Percentiles rank a stretch among this genome's conserved stretches.
Evolutionary conservation across 2,797 vertebrate genomes (phyloP).

Genomic region (Hoplostethus atlanticus): DNA sequence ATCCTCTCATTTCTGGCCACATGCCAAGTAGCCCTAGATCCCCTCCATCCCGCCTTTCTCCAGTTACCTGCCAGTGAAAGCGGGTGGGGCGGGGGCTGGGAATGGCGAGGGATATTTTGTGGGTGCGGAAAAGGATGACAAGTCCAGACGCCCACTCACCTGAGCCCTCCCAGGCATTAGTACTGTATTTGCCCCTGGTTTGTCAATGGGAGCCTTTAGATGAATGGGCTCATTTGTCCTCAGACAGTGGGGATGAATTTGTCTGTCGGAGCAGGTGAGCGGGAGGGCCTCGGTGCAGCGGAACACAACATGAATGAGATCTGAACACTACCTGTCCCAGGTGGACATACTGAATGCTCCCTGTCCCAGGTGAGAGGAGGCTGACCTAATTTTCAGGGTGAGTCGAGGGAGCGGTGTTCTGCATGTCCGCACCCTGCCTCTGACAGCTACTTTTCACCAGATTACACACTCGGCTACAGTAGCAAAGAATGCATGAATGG

Average conservation of each 20-base stretch:
- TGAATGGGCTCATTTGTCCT: slow-evolving; percentile 86
- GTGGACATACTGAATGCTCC: slow-evolving; percentile 79
- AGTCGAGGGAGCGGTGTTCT: slow-evolving; percentile 54
- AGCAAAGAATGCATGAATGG: slow-evolving; percentile 29
- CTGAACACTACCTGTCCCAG: slow-evolving; percentile 81
- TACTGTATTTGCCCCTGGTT: slow-evolving; percentile 76
- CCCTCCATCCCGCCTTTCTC: slow-evolving; percentile 74
- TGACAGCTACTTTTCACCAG: slow-evolving; percentile 40
- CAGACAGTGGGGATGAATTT: slow-evolving; percentile 86
- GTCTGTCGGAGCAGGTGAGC: slow-evolving; percentile 80
- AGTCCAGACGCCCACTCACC: slow-evolving; percentile 84
- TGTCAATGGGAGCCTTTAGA: slow-evolving; percentile 81
- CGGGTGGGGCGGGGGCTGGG: slow-evolving; percentile 63
- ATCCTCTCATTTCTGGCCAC: slow-evolving; percentile 69
- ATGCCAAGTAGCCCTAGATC: slow-evolving; percentile 75
- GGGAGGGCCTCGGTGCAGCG: slow-evolving; percentile 75
- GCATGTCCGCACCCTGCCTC: slow-evolving; percentile 64
- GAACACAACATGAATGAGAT: slow-evolving; percentile 66
- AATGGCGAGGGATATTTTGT: slow-evolving; percentile 75
- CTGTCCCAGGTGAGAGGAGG: slow-evolving; percentile 78
- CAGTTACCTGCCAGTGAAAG: slow-evolving; percentile 84
- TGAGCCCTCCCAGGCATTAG: slow-evolving; percentile 82
- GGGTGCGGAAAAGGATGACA: slow-evolving; percentile 82
- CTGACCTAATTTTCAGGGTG: slow-evolving; percentile 80
- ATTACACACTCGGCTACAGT: slow-evolving; percentile 16